Conservation (phyloP, 2,113 vertebrate genomes). For the Pelvicachromis taeniatus region DNA sequence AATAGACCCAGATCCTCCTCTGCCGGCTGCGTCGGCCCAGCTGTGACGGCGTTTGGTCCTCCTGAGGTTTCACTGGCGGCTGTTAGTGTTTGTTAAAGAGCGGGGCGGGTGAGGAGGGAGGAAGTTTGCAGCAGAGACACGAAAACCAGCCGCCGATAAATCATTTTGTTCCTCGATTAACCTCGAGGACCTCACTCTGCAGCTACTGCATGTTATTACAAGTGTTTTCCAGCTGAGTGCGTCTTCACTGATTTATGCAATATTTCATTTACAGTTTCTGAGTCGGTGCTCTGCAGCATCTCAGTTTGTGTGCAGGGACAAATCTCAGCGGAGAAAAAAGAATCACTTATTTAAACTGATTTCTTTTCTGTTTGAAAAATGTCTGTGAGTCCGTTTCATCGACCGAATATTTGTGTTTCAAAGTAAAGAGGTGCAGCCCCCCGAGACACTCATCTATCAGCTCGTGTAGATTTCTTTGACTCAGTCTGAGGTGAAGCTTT, state of each 20-base stretch:
- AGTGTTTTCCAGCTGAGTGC: not conserved
- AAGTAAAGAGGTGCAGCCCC: not conserved
- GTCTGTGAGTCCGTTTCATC: not conserved
- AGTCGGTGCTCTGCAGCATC: not conserved
- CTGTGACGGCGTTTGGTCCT: not conserved
- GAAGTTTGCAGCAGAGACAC: not conserved
- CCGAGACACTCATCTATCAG: not conserved
- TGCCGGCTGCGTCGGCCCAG: not conserved
- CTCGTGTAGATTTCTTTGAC: not conserved
- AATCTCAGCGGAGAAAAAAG: not conserved
- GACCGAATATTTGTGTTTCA: not conserved
- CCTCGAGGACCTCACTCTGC: not conserved
- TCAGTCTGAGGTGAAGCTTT: not conserved
- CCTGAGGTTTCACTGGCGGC: slow-evolving; percentile 2
- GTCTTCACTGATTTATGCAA: not conserved
- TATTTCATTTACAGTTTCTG: not conserved
- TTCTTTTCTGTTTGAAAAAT: not conserved
- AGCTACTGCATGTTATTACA: not conserved
- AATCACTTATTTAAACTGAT: not conserved
- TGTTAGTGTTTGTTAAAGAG: slow-evolving; percentile 10
- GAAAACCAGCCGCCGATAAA: not conserved
- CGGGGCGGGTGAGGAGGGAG: not conserved
- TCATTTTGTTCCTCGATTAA: not conserved
- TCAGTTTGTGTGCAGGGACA: not conserved
- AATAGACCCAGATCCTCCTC: slow-evolving; percentile 21